phyloP scores from a whole-genome alignment of 2,113 vertebrate species.

The Rattus norvegicus region DNA sequence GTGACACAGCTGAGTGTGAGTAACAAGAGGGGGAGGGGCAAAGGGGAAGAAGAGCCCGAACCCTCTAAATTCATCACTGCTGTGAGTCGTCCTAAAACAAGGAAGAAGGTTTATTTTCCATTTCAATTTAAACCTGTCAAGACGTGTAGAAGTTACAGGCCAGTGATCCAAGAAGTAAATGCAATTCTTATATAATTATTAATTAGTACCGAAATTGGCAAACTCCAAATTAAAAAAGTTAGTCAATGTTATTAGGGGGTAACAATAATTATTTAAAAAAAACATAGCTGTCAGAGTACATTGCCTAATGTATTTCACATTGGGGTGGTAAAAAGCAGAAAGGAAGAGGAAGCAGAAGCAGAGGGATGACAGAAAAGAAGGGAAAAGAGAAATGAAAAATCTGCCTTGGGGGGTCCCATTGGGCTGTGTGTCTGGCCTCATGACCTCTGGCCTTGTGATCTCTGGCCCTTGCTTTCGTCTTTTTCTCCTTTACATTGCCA shows the following conservation, averaged over 20 bases:
- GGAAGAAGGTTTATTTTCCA: constrained; percentile 13
- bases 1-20: constrained; percentile 42
- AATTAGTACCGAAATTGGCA: neutral
- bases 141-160: neutral
- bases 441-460: neutral
- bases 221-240: neutral
- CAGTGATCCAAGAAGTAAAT: neutral
- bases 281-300: neutral
- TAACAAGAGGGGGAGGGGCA: neutral
- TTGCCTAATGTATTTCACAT: neutral
- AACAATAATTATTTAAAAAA: neutral
- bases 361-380: neutral
- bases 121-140: neutral
- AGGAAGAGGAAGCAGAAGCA: neutral
- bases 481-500: neutral
- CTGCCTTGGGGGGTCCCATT: accelerated
- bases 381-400: too few species aligned
- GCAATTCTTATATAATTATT: neutral
- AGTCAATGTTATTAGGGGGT: neutral
- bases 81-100: neutral
- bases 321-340: neutral
- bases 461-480: neutral
- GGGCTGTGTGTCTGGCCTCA: neutral
- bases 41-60: neutral
- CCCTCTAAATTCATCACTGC: neutral